phyloP scores from a whole-genome alignment of 1,140 invertebrate species.

The Odontomachus brunneus region DNA sequence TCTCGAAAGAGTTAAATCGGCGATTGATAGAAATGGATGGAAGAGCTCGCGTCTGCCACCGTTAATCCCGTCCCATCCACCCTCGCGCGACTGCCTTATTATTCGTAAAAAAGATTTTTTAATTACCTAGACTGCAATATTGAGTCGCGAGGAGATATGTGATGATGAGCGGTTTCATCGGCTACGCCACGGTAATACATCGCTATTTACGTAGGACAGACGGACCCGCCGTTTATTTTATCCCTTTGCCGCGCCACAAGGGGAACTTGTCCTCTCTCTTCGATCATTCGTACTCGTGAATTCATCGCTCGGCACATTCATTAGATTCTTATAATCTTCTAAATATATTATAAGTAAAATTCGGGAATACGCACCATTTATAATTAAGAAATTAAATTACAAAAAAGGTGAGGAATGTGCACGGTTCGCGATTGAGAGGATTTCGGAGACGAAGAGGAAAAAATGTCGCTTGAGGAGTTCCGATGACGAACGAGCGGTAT shows the following conservation, averaged over 20 bases:
- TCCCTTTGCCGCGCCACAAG: constrained; percentile 12
- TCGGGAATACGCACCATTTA: too few species aligned
- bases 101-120: constrained; percentile 58
- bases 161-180: constrained; percentile 30
- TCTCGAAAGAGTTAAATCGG: constrained; percentile 19
- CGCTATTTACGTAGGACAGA: constrained; percentile 26
- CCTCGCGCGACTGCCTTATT: constrained; percentile 16
- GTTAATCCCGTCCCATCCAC: constrained; percentile 35
- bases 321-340: too few species aligned
- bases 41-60: constrained; percentile 16
- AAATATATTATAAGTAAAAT: too few species aligned
- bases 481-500: too few species aligned
- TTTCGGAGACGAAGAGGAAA: too few species aligned
- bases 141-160: constrained; percentile 27
- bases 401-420: too few species aligned
- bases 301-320: background rate
- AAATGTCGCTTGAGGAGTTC: too few species aligned
- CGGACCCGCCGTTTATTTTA: constrained; percentile 17
- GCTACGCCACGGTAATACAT: constrained; percentile 40
- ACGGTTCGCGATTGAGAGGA: too few species aligned
- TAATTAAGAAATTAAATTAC: too few species aligned
- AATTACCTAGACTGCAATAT: constrained; percentile 53
- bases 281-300: background rate
- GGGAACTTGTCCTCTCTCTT: background rate
- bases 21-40: constrained; percentile 21